phyloP scores from a whole-genome alignment of 2,113 vertebrate genomes.

The Telmatochromis sp. region DNA sequence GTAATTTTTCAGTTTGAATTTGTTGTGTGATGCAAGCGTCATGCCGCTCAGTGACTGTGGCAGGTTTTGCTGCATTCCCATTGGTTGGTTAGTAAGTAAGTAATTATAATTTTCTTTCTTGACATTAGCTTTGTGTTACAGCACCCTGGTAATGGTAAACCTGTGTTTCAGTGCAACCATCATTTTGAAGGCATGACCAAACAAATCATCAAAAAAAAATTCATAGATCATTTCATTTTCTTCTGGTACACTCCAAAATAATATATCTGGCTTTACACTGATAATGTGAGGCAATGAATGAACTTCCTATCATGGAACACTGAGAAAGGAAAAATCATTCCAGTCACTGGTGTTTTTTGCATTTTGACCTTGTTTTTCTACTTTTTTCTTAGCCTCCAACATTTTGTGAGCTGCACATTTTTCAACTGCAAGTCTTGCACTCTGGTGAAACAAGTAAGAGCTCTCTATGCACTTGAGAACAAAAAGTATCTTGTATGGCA shows the following conservation, averaged over 20 bases:
- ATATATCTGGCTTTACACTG: not conserved
- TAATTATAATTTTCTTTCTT: not conserved
- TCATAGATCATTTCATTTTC: not conserved
- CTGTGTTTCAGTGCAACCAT: not conserved
- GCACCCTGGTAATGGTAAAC: not conserved
- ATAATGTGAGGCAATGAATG: not conserved
- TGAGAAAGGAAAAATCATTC: not conserved
- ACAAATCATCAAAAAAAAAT: fast-evolving
- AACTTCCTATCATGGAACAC: not conserved
- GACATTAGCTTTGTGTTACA: not conserved
- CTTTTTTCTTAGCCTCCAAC: not conserved
- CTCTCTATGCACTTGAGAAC: not conserved
- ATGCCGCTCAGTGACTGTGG: not conserved
- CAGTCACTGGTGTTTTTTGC: not conserved
- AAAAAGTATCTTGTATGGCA: not conserved
- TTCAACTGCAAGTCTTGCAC: not conserved
- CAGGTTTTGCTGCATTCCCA: not conserved
- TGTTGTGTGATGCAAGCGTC: not conserved
- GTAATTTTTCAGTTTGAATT: not conserved
- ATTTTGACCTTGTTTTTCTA: not conserved
- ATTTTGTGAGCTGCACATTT: not conserved
- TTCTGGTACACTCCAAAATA: not conserved
- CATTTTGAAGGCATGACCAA: not conserved
- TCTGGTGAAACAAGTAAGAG: not conserved
- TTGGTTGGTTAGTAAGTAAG: not conserved